A percentile compares a stretch with the other conserved stretches of the same genome.
These are phyloP conservation scores for Eupelmus urozonus DNA, from an alignment of 2,888 invertebrate genomes.

Conservation along the genomic window DNA sequence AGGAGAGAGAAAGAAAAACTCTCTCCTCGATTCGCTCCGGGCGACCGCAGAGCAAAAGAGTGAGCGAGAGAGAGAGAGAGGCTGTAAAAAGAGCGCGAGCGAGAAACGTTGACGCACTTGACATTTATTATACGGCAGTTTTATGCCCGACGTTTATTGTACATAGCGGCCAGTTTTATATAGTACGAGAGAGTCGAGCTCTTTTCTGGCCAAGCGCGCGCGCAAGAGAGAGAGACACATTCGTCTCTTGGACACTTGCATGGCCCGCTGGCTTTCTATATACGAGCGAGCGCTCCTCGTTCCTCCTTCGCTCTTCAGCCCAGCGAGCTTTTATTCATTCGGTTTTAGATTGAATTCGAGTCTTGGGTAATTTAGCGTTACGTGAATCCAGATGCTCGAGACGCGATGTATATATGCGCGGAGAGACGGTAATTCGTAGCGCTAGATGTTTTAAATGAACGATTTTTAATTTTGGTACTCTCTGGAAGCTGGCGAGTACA, in stretches of 20 bases:
- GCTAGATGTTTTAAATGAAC: too few species aligned
- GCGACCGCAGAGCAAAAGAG: conserved; percentile 44
- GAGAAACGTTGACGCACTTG: conserved; percentile 58
- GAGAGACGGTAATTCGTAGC: too few species aligned
- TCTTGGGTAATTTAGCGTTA: not conserved
- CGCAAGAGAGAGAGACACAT: conserved; percentile 46
- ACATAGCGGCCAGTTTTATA: conserved; percentile 61
- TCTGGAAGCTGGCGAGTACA: too few species aligned
- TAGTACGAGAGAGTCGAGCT: conserved; percentile 39
- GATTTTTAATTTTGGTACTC: too few species aligned
- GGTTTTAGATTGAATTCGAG: not conserved
- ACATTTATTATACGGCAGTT: conserved; percentile 61
- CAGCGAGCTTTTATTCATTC: not conserved
- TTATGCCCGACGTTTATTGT: conserved; percentile 61
- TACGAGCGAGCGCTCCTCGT: too few species aligned
- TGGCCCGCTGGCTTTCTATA: conserved; percentile 11
- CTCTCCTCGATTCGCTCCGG: conserved; percentile 52
- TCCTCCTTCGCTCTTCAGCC: too few species aligned
- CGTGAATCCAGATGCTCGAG: not conserved
- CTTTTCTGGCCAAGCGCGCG: conserved; percentile 42
- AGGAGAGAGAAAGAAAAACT: conserved; percentile 25
- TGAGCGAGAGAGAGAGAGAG: conserved; percentile 19
- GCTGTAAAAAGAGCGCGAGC: conserved; percentile 55
- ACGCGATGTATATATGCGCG: too few species aligned
- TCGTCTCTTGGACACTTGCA: conserved; percentile 62